Base-by-base conservation (phyloP, 2,888 invertebrate species). In the Tricholauxania praeusta region DNA sequence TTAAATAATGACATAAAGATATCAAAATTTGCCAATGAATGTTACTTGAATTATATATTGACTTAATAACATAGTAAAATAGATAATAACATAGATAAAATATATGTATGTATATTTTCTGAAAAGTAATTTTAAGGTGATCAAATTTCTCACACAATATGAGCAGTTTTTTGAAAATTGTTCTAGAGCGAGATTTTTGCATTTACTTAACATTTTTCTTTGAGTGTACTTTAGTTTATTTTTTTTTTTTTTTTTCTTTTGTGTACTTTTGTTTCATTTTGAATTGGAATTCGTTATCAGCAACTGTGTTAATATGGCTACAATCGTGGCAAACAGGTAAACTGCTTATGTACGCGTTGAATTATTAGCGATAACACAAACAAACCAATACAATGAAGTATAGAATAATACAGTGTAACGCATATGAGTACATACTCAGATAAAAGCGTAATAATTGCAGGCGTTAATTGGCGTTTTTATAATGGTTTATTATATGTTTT, bases 331-430 rank as follows among this genome's bases (percentile, higher is more conserved):
- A 49, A 51, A 51, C 22, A 64, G 49, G 64, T 51, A 64, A 51
- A 64, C 19, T 47, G 48, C 74, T 76, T 78, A 79, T 82, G 83
- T 81, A 80, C 83, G 81, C 80, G 82, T 82, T 82, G 82, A 83
- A 83, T 83, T 83, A 82, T 83, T 83, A 82, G 80, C 83, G 82
- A 82, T 82, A 82, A 82, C 71, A 66, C 68, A 64, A 60, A 71
- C 60, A 71, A 22, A 48, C 53, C 63, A 53, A 66, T 67, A 71
- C 52, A 65, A 68, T 48, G 10, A 39, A 53, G n/a, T n/a, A 51
- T 15, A 10, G 10, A 39, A 39, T 12, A 19, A 49, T 32, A 64
- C 49, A 72, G 55, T 63, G 72, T 63, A 32, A 39, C 7, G 49
- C 15, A 32, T 49, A 64, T 55, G 47, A 52, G 39, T 69, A 17